Evolutionary conservation across 1,140 invertebrate species (phyloP), one percentile per base, ranked within the genome.

Genomic region (Aphelinus certus): DNA sequence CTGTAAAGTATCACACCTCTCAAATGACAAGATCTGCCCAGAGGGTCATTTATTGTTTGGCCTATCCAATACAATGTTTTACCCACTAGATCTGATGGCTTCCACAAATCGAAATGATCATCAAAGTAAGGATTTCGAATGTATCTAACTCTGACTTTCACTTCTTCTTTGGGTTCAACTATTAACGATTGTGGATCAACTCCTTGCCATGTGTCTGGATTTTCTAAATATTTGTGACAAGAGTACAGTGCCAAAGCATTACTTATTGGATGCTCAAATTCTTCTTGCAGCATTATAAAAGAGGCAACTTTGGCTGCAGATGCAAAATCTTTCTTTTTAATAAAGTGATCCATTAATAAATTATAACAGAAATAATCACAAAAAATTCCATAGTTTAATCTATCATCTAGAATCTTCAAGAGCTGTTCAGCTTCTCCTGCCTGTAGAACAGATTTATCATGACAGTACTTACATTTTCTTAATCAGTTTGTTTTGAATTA

Each of bases 221-320:
- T 87, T 68, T 90, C 88, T n/a, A 96, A 83, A 84, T 92, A 96
- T 79, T 91, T 92, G 71, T 92, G 91, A 85, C 94, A 95, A 3
- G 93, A 91, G 84, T 95, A 93, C 6, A 97, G 79, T 53, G 91
- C 90, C 10, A 98, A 85, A 55, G 91, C 84, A 80, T 91, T 91
- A 1, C 92, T 89, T 46, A 97, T 90, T 7, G 92, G 90, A 88
- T 95, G 91, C 3, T 89, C 88, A 77, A 91, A 91, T 80, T 97
- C 95, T 89, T 98, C 97, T 88, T 98, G 96, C 47, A 97, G 84
- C 93, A 97, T 96, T 66, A 96, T 88, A 67, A 95, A 87, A 77
- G 90, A 89, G 6, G 95, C 94, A 42, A 97, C 87, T 83, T 91
- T 92, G 0, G 94, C 92, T 7, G 96, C 96, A 76, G 91, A 91